Evolutionary conservation across 2,888 invertebrate species (phyloP), one percentile per base, ranked within the genome.

Genomic region (Strigamia crassipes): DNA sequence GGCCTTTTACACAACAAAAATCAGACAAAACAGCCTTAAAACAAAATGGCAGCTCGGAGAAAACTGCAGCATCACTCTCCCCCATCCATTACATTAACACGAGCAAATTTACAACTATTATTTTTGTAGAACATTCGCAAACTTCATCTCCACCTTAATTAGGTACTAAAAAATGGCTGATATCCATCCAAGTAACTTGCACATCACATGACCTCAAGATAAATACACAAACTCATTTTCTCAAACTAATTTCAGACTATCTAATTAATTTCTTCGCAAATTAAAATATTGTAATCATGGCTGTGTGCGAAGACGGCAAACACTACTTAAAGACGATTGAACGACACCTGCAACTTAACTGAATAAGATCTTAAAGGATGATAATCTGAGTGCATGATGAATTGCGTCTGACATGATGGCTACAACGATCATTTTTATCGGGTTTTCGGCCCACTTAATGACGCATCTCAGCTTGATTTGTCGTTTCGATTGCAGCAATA

Each of bases 401-500:
- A 73, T 73, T 73, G 73, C 73, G 73, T 73, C 73, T 73, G 73
- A 73, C 73, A 73, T 73, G 73, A 73, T 73, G 73, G 73, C 73
- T 73, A 73, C 73, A 73, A 27, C 73, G 73, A 73, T 73, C 73
- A 73, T 73, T 73, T 73, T 73, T 73, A 73, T 73, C 73, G 73
- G 73, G 73, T 73, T 73, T 73, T 73, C 73, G 73, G 73, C 73
- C 73, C 73, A 73, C 73, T 73, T 73, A 73, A 73, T 73, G 73
- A 73, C 73, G 73, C 73, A 73, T 73, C 73, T 73, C 73, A 73
- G 73, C 73, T 73, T 73, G 73, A 73, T 73, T 73, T 73, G 73
- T 73, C 73, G 73, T 73, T 73, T 73, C 73, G 73, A 73, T 73
- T 73, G 73, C 73, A 27, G 73, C 73, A 73, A 73, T 73, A 73